Evolutionary conservation across 1,140 invertebrate species (phyloP), one percentile per base, ranked within the genome.

Genomic region (Saxidomus purpurata): DNA sequence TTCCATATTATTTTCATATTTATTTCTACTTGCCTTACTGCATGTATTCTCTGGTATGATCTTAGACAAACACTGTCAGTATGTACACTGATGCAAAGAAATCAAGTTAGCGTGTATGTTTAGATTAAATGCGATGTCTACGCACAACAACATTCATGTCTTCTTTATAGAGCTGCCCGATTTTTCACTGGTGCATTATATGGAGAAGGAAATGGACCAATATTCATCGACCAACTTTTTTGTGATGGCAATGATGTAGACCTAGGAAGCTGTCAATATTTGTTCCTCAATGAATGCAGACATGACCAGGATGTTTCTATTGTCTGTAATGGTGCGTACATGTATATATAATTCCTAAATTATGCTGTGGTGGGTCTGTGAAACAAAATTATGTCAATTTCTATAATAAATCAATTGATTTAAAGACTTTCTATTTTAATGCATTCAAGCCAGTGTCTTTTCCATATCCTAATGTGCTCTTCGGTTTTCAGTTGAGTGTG

Each of bases 181-280:
- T 52, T n/a, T 55, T 80, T 80, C 28, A 55, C 77, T 47, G 77
- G 77, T 25, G 77, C 77, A 0, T 43, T n/a, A 19, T 55, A 52
- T 34, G 77, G 77, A 22, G 77, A 80, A 80, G 77, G 77, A 15
- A 49, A 19, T 11, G 77, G 77, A 43, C 77, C 77, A 8, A 34
- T 80, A 11, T 47, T 47, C 31, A 31, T 80, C 0, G 40, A 80
- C 34, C 47, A 28, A 52, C 77, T 80, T 11, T 25, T 11, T 76
- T 76, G 71, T 43, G 71, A 43, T 43, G 31, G 38, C 9, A 36
- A 36, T 38, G 38, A 76, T 19, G 40, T 36, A 3, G 34, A 31
- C 19, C 38, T 76, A 34, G 19, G 31, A 22, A 31, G 40, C 11
- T 76, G 71, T 40, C 31, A 36, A 38, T n/a, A n/a, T n/a, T n/a